phyloP scores from a whole-genome alignment of 2,797 vertebrate species.

The Pteropus rufus region DNA sequence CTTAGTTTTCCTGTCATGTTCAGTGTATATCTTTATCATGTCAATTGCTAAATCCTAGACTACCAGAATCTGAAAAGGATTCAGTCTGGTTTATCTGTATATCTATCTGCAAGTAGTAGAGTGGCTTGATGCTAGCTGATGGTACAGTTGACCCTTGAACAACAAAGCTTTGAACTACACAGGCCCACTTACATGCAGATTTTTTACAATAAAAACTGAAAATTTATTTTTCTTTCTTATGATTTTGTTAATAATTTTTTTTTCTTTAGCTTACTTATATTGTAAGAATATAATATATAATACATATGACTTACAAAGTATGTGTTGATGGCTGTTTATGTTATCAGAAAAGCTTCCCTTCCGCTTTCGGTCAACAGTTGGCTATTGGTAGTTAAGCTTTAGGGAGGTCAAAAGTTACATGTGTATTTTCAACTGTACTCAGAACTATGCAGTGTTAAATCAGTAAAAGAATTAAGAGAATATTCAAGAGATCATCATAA shows the following conservation, averaged over 20 bases:
- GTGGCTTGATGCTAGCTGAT: neutral
- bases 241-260: neutral
- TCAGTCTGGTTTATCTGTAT: neutral
- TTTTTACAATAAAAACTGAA: neutral
- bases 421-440: neutral
- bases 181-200: neutral
- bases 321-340: neutral
- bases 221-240: neutral
- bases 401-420: neutral
- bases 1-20: neutral
- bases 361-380: neutral
- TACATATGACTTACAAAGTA: neutral
- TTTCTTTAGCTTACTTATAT: neutral
- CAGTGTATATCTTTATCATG: neutral
- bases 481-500: neutral
- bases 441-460: neutral
- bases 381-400: neutral
- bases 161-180: neutral
- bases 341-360: neutral
- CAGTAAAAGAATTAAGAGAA: neutral
- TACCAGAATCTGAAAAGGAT: neutral
- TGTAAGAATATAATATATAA: neutral
- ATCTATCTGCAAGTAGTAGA: neutral
- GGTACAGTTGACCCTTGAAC: neutral
- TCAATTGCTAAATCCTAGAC: neutral